A percentile compares a stretch with the other conserved stretches of the same genome.
Evolutionary conservation across 1,140 invertebrate species (phyloP).

Genomic region (Harpegnathos saltator): DNA sequence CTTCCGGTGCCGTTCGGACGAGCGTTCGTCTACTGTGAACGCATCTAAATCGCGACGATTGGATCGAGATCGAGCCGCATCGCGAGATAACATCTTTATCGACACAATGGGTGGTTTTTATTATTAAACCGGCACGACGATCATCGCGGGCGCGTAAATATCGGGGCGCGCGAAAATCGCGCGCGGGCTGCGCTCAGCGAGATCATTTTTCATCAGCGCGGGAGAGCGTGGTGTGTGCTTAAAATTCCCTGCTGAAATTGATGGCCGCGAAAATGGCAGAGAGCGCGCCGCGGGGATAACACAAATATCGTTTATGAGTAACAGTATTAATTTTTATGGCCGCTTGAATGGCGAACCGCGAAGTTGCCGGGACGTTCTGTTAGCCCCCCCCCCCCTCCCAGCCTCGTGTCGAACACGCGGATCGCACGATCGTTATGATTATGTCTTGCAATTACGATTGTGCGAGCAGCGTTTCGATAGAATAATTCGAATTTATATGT

Average conservation of each 20-base stretch:
- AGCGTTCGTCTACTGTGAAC: background rate
- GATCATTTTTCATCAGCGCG: conserved; percentile 47
- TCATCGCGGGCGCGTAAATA: background rate
- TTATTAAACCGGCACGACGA: conserved; percentile 12
- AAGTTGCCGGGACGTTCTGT: conserved; percentile 18
- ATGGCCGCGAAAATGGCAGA: conserved; percentile 38
- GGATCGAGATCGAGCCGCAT: background rate
- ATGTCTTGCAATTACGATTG: conserved; percentile 77
- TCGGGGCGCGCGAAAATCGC: conserved; percentile 20
- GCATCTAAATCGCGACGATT: background rate
- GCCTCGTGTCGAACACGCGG: conserved; percentile 48
- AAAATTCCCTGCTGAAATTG: conserved; percentile 55
- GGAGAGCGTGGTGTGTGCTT: conserved; percentile 6
- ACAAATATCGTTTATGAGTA: conserved; percentile 61
- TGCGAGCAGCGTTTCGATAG: conserved; percentile 72
- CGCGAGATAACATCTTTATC: background rate
- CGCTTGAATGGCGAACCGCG: conserved; percentile 32
- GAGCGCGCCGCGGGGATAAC: conserved; percentile 43
- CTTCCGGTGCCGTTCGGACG: background rate
- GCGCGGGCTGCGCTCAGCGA: conserved; percentile 6
- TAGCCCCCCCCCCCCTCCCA: too few relatives aligned
- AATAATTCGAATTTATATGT: conserved; percentile 83
- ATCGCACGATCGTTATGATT: conserved; percentile 72
- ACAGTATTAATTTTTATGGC: conserved; percentile 55
- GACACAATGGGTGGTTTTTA: conserved; percentile 1